Percentiles rank a stretch among this genome's conserved stretches.
phyloP scores from a whole-genome alignment of 2,888 invertebrate species.

The Altica lythri region DNA sequence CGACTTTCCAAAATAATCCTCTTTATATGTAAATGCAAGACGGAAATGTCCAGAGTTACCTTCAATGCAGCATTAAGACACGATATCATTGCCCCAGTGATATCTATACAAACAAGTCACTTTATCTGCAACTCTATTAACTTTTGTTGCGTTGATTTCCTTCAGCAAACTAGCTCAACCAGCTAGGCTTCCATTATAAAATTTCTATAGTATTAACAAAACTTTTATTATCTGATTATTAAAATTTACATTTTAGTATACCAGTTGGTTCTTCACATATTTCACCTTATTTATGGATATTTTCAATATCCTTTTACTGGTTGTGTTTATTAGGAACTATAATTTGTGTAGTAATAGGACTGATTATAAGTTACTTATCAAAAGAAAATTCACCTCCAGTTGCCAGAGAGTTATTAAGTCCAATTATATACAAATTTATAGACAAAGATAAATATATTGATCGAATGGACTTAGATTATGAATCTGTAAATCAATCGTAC shows the following conservation, averaged over 20 bases:
- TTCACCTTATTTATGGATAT: constrained; percentile 15
- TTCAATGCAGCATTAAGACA: too few relatives aligned
- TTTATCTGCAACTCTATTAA: too few relatives aligned
- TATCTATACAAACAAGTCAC: too few relatives aligned
- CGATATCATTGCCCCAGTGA: too few relatives aligned
- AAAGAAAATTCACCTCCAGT: constrained; percentile 36
- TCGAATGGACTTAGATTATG: constrained; percentile 25
- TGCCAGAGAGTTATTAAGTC: constrained; percentile 41
- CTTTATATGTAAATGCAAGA: too few relatives aligned
- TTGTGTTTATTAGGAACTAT: constrained; percentile 37
- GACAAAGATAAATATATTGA: constrained; percentile 28
- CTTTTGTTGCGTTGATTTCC: too few relatives aligned
- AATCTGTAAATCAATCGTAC: constrained; percentile 25
- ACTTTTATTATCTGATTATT: too few relatives aligned
- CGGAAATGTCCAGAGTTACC: too few relatives aligned
- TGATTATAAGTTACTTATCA: constrained; percentile 41
- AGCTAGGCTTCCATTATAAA: background rate
- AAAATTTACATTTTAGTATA: too few relatives aligned
- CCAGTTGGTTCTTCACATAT: background rate
- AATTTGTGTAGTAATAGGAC: constrained; percentile 36
- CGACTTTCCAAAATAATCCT: too few relatives aligned
- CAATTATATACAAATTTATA: constrained; percentile 37
- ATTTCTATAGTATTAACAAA: background rate
- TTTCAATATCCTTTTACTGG: constrained; percentile 45
- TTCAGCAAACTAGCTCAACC: too few relatives aligned